Evolutionary conservation across 2,888 invertebrate genomes (phyloP).

Genomic region (Biston stratarius): DNA sequence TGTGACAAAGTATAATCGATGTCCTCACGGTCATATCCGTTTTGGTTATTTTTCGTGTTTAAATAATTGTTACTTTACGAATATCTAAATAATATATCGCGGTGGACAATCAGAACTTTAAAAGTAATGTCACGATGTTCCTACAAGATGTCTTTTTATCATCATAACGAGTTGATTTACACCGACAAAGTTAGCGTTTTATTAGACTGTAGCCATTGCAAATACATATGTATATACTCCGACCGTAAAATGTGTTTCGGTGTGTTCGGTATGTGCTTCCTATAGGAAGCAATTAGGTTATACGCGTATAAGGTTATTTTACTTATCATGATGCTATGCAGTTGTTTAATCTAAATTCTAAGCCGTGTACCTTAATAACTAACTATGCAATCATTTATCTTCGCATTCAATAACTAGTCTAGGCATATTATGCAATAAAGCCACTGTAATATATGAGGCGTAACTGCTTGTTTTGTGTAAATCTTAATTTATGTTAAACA

Average conservation of each 20-base stretch:
- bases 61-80: constrained; percentile 50
- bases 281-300: constrained; percentile 8
- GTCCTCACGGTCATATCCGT: constrained; percentile 51
- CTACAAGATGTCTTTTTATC: constrained; percentile 67
- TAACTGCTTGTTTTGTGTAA: constrained; percentile 1
- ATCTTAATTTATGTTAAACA: constrained; percentile 17
- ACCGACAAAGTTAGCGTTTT: constrained; percentile 38
- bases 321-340: constrained; percentile 23
- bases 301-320: constrained; percentile 4
- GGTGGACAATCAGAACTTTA: constrained; percentile 49
- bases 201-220: constrained; percentile 18
- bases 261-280: too few relatives aligned
- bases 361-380: neutral
- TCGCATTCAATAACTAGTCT: neutral
- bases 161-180: constrained; percentile 64
- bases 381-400: constrained; percentile 1
- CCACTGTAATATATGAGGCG: neutral
- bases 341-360: neutral
- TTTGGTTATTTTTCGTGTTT: constrained; percentile 53
- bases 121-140: constrained; percentile 63
- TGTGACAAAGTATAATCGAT: constrained; percentile 50
- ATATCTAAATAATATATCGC: constrained; percentile 39
- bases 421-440: constrained; percentile 4
- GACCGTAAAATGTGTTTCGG: constrained; percentile 27
- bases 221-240: constrained; percentile 22